Evolutionary conservation across 2,113 vertebrate genomes (phyloP).

Genomic region (Etheostoma cragini): DNA sequence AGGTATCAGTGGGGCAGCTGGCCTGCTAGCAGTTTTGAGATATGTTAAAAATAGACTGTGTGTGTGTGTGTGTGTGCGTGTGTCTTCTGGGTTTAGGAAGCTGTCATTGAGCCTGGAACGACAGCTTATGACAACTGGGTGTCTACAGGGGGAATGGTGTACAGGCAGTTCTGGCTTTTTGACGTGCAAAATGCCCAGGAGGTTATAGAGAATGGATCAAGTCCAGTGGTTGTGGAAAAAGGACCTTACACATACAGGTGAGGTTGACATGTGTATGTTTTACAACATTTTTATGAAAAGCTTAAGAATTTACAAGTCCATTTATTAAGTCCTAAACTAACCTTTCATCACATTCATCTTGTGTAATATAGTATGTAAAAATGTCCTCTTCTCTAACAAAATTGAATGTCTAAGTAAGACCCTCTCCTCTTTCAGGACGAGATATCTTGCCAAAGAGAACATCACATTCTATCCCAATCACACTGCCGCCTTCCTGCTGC

Average conservation of each 20-base stretch:
- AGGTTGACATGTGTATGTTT: slow-evolving; percentile 17
- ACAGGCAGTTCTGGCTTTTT: slow-evolving; percentile 95
- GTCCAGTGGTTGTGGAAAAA: slow-evolving; percentile 85
- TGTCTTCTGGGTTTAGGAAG: slow-evolving; percentile 84
- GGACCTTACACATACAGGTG: slow-evolving; percentile 96
- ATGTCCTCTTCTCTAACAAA: not conserved
- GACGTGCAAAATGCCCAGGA: slow-evolving; percentile 88
- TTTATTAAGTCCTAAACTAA: not conserved
- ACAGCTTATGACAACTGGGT: slow-evolving; percentile 90
- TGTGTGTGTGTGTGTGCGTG: slow-evolving; percentile 57
- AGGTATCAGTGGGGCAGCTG: slow-evolving; percentile 58
- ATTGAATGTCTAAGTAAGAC: not conserved
- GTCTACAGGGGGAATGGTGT: slow-evolving; percentile 84
- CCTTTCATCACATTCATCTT: not conserved
- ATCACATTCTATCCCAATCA: slow-evolving; percentile 78
- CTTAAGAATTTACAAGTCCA: not conserved
- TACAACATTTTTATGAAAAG: not conserved
- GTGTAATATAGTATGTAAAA: not conserved
- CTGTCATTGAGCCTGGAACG: slow-evolving; percentile 89
- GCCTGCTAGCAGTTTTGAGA: slow-evolving; percentile 64
- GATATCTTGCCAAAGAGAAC: slow-evolving; percentile 89
- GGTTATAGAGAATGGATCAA: slow-evolving; percentile 74
- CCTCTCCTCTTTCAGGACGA: slow-evolving; percentile 80
- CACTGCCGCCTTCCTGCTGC: slow-evolving; percentile 87
- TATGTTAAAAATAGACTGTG: slow-evolving; percentile 72